Base-by-base conservation (phyloP, 2,797 vertebrate species). In the Pantherophis alleghaniensis region DNA sequence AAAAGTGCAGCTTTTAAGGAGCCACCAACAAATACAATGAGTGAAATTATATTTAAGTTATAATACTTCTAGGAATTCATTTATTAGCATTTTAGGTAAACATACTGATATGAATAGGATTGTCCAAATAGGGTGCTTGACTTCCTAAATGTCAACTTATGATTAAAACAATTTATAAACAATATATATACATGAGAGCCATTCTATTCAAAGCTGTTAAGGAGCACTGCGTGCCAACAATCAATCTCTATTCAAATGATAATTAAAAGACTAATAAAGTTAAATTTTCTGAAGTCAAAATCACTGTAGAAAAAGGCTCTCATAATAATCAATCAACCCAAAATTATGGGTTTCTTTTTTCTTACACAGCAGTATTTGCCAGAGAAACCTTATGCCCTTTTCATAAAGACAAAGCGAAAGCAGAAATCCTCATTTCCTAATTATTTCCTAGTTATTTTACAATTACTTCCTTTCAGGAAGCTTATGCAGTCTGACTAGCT, bases 391-490 rank as follows among this genome's bases (percentile, higher is more conserved):
- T 89, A 12, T 92, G 57, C 60, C 55, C 95, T 97, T 92, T 92
- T 88, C 63, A 88, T 22, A 91, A 89, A 1, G 4, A 89, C 89
- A 91, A 93, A 95, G 96, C 93, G 94, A 91, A 90, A 97, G 96
- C 96, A 96, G 60, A 95, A 97, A 96, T 97, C 96, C 89, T 24
- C 96, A 96, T 98, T 98, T 98, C 98, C 98, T 98, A 98, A 99
- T 98, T 98, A 97, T 98, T 99, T 99, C 99, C 98, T 99, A 98
- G 96, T 98, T 98, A 98, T 98, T 98, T 98, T 98, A 98, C 97
- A 98, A 99, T 98, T 98, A 96, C 98, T 99, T 99, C 98, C 98
- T 97, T 97, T 98, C 98, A 98, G 98, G 98, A 99, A 99, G 98
- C 97, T 96, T 97, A 98, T 98, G 98, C 97, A 95, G 97, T 95